Evolutionary conservation across 2,113 vertebrate genomes (phyloP), one percentile per base, ranked within the genome.

Genomic region (Triplophysa rosa): DNA sequence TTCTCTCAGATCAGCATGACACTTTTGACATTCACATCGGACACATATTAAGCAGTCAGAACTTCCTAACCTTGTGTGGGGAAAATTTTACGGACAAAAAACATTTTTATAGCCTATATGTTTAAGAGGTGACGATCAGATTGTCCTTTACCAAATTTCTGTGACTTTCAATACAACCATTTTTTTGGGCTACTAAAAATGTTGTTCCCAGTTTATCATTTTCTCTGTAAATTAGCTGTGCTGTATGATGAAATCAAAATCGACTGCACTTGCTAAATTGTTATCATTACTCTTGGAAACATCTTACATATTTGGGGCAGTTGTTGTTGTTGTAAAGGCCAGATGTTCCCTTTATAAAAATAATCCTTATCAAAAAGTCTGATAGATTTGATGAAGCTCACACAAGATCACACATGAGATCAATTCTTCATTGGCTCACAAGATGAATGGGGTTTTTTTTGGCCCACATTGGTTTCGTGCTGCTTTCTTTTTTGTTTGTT

Each of bases 161-260:
- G 42, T 45, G 9, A 45, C 42, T 45, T 11, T 52, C 14, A 52
- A 52, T 16, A 52, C 16, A 52, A 12, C 26, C 1, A 45, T 45
- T 45, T 11, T 45, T 81, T 0, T 4, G 29, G 29, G 0, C 4
- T 37, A 37, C 1, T 7, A 37, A 37, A 37, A 37, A 37, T 37
- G 0, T 37, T 1, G 33, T 80, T 74, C 24, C 23, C 13, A 19
- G 71, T 82, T 83, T 74, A 83, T 88, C 84, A 85, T 83, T 86
- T 77, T 66, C 73, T 82, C 77, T 81, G 87, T 82, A 83, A 89
- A 89, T 83, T 85, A 87, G 86, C 82, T 85, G 68, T 84, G 75
- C 82, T 87, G 72, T 71, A 67, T 58, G 64, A 67, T 82, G 71
- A 81, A 86, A 83, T 87, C 79, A 76, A 72, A 68, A 64, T 76